Conservation (phyloP, 2,888 invertebrate genomes). For the Glyphotaelius pellucidus region DNA sequence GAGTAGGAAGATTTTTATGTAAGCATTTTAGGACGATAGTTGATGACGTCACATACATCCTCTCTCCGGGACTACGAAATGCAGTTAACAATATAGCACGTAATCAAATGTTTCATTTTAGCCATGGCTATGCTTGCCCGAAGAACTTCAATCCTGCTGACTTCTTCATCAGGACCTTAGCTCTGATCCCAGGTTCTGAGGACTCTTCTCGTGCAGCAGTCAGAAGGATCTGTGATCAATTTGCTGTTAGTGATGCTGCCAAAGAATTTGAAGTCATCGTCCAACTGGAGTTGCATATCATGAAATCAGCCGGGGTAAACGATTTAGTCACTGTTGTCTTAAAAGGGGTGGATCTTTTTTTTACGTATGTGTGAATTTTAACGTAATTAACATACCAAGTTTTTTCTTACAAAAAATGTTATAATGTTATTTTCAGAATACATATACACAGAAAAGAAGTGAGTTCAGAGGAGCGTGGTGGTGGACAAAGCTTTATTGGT, state of each 20-base stretch:
- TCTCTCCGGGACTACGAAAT: no score
- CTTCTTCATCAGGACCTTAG: conserved; percentile 90
- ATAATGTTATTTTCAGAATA: conserved; percentile 65
- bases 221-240: conserved; percentile 86
- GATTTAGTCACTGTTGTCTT: neutral
- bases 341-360: neutral
- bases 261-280: conserved; percentile 87
- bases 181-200: conserved; percentile 87
- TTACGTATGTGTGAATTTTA: neutral
- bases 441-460: conserved; percentile 64
- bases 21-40: no score
- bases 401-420: neutral
- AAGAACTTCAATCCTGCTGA: conserved; percentile 93
- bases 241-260: conserved; percentile 86
- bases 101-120: conserved; percentile 69
- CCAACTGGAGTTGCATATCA: conserved; percentile 84
- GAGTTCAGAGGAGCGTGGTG: conserved; percentile 80
- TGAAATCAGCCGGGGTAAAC: conserved; percentile 76
- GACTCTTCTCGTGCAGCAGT: conserved; percentile 83
- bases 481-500: conserved; percentile 84
- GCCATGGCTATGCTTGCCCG: conserved; percentile 87
- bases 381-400: neutral
- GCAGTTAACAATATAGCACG: neutral
- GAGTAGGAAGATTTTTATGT: no score
- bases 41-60: no score